Base-by-base conservation (phyloP, 2,113 vertebrate species). In the Psettodes erumei region DNA sequence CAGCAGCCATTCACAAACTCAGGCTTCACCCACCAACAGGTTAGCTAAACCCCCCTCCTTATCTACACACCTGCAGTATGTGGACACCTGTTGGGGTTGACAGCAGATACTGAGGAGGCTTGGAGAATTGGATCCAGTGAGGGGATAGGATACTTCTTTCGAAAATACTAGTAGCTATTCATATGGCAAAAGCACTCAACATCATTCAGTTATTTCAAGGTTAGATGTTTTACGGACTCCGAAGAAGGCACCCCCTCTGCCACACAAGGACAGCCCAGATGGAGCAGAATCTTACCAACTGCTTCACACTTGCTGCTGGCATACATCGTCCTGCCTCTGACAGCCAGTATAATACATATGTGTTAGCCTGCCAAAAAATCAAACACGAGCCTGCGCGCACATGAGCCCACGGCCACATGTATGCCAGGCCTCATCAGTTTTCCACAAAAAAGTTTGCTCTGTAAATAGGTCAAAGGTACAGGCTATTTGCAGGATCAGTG, bases 391-490 rank as follows among this genome's bases (percentile, higher is more conserved):
- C 65, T 62, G 53, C 30, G 67, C 45, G 58, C 18, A 37, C 59
- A 43, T 38, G 45, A 61, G 32, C 28, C 30, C 18, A 51, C 58
- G 30, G 55, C 61, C n/a, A 35, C 56, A 51, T 72, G 47, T 47
- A 35, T 65, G 32, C 18, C 11, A 42, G 13, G 43, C 1, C 51
- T 53, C 15, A 3, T 27, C 40, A 77, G 27, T 27, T 71, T 84
- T n/a, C 48, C 35, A 10, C 33, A 60, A 75, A 51, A 61, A 16
- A n/a, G 28, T 43, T 30, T 55, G 38, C 38, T 53, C 45, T 68
- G n/a, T 70, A 84, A 68, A 75, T 78, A 42, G 74, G 73, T 83
- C 71, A 89, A 74, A 83, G 63, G 66, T 81, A 25, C 15, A 53
- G 32, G 74, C 48, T 83, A 72, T 82, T 84, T 79, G 35, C 42